A percentile compares a stretch with the other conserved stretches of the same genome.
Evolutionary conservation across 2,113 vertebrate genomes (phyloP).

Genomic region (Neodon shergylaensis): DNA sequence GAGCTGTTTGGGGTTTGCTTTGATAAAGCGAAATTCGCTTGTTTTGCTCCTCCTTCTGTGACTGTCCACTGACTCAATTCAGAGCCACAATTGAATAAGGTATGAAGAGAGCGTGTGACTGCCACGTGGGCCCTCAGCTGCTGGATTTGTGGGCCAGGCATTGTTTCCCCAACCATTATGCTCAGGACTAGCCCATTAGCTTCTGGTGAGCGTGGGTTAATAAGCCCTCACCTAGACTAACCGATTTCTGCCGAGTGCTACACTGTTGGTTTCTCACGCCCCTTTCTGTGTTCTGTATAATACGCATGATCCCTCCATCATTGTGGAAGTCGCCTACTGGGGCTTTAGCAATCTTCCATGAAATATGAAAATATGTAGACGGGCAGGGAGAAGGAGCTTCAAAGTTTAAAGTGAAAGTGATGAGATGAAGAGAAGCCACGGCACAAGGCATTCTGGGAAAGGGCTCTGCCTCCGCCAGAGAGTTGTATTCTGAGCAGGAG

Average conservation of each 20-base stretch:
- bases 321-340: background rate
- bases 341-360: slow-evolving; percentile 6
- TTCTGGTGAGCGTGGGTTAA: slow-evolving; percentile 35
- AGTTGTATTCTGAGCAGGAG: background rate
- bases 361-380: background rate
- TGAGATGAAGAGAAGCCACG: background rate
- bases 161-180: slow-evolving; percentile 16
- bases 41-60: slow-evolving; percentile 66
- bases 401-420: background rate
- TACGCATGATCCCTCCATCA: slow-evolving; percentile 57
- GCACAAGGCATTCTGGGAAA: background rate
- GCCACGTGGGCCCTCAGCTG: slow-evolving; percentile 14
- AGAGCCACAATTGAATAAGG: slow-evolving; percentile 54
- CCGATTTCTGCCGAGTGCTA: background rate
- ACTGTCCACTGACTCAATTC: slow-evolving; percentile 71
- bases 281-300: slow-evolving; percentile 47
- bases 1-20: slow-evolving; percentile 75
- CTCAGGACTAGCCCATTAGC: background rate
- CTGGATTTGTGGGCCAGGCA: slow-evolving; percentile 56
- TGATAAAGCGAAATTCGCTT: slow-evolving; percentile 72
- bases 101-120: slow-evolving; percentile 59
- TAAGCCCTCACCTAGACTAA: slow-evolving; percentile 25
- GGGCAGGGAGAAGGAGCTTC: background rate
- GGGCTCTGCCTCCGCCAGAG: background rate
- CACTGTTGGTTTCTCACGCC: background rate